Base-by-base conservation (phyloP, 2,888 invertebrate species). In the Athetis lepigone region DNA sequence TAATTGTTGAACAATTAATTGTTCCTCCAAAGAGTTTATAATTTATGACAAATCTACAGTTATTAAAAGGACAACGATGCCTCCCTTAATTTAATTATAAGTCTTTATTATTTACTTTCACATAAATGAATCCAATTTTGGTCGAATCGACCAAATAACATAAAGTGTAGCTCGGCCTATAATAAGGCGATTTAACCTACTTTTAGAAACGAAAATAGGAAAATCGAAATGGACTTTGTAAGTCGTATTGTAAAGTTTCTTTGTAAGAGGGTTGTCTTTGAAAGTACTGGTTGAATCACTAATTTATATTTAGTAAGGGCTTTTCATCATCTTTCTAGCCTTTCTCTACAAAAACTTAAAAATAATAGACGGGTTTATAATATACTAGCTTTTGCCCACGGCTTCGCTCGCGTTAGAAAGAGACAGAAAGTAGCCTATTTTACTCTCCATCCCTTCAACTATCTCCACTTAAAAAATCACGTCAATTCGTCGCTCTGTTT, bases 41-140 rank as follows among this genome's bases (percentile, higher is more conserved):
- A 70, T 74, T 73, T 42, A 42, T n/a, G 19, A n/a, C 23, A 68
- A 69, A 49, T 36, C 68, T 73, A 54, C 36, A 69, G 8, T 43
- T 23, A 40, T 11, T 73, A 43, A 19, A 52, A 39, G 3, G 18
- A 19, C 5, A 46, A 29, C 33, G 9, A 57, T 73, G 13, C 25
- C 27, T 40, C n/a, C 4, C 16, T 36, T 2, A 46, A 6, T 42
- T 50, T 23, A 65, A 45, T 62, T 59, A 42, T 43, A 39, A 46
- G 21, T 25, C 42, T 64, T 54, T 46, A 57, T 70, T 56, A 55
- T 75, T 52, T 19, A 25, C 18, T 11, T 52, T 21, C 0, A 6
- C 19, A 13, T 62, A 16, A 16, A 49, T 49, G 8, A 18, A 7
- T 47, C 46, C 5, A 23, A 49, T 37, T 68, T 72, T 16, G 8